Evolutionary conservation across 2,113 vertebrate genomes (phyloP).

Genomic region (Chaetura pelagica): DNA sequence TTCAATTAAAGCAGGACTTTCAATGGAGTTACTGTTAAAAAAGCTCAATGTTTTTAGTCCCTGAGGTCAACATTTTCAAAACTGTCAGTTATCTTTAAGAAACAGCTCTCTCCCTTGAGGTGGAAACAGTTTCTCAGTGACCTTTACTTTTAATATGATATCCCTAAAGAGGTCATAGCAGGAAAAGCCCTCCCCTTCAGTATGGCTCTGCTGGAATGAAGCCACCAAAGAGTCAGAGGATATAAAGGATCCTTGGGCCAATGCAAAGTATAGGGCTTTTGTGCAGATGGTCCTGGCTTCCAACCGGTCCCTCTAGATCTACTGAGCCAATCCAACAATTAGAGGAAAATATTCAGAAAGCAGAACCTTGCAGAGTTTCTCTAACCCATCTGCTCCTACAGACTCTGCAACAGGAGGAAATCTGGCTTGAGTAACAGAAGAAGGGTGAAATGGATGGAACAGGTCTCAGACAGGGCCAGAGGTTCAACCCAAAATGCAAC

Average conservation of each 20-base stretch:
- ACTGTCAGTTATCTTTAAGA: conserved; percentile 44
- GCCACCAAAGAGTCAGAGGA: conserved; percentile 34
- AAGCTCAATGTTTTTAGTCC: conserved; percentile 15
- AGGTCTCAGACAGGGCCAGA: conserved; percentile 6
- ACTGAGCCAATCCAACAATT: conserved; percentile 48
- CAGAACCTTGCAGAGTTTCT: conserved; percentile 28
- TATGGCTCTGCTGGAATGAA: conserved; percentile 23
- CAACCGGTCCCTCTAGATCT: conserved; percentile 60
- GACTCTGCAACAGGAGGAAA: conserved; percentile 58
- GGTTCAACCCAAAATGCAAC: conserved; percentile 34
- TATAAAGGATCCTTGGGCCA: conserved; percentile 42
- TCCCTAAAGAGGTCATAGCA: conserved; percentile 43
- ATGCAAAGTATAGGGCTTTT: conserved; percentile 10
- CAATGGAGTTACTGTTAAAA: background rate
- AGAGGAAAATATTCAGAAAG: conserved; percentile 54
- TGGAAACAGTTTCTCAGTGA: conserved; percentile 36
- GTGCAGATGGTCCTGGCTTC: conserved; percentile 69
- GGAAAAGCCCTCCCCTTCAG: conserved; percentile 26
- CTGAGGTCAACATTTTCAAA: conserved; percentile 35
- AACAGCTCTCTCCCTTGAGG: conserved; percentile 45
- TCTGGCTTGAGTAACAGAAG: conserved; percentile 37
- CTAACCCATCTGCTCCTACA: conserved; percentile 64
- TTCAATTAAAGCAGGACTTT: conserved; percentile 8
- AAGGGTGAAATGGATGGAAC: conserved; percentile 21
- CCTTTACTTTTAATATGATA: conserved; percentile 54